Percentiles rank a stretch among this genome's conserved stretches.
These are phyloP conservation scores for Lathronympha strigana DNA, from an alignment of 2,888 invertebrate species.

Conservation along the genomic window DNA sequence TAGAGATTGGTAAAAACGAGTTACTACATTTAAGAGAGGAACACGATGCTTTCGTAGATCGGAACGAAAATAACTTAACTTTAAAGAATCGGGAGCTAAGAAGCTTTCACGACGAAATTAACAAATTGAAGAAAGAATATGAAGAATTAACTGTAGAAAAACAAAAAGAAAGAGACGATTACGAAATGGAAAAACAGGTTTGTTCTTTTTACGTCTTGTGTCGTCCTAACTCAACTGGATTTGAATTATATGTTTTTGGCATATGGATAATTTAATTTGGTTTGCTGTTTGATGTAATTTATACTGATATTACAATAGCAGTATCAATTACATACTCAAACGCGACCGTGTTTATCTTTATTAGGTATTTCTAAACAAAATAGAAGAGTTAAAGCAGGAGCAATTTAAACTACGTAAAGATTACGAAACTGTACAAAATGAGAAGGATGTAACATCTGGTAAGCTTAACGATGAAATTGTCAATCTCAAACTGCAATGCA, in stretches of 20 bases:
- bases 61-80: slow-evolving; percentile 57
- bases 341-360: slow-evolving; percentile 48
- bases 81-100: slow-evolving; percentile 67
- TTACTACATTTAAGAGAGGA: slow-evolving; percentile 62
- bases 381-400: slow-evolving; percentile 54
- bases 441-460: slow-evolving; percentile 52
- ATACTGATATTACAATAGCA: too few species aligned
- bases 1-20: slow-evolving; percentile 71
- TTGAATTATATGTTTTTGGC: not conserved
- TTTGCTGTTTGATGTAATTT: too few species aligned
- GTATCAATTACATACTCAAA: not conserved
- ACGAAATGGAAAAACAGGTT: slow-evolving; percentile 67
- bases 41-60: slow-evolving; percentile 58
- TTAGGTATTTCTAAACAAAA: slow-evolving; percentile 63
- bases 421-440: slow-evolving; percentile 50
- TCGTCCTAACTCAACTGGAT: slow-evolving; percentile 44
- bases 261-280: not conserved
- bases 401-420: slow-evolving; percentile 50
- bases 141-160: slow-evolving; percentile 52
- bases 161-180: slow-evolving; percentile 51
- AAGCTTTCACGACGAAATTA: slow-evolving; percentile 59
- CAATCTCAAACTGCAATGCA: slow-evolving; percentile 53
- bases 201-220: slow-evolving; percentile 54
- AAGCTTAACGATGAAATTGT: slow-evolving; percentile 57
- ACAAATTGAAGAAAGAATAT: slow-evolving; percentile 52